Evolutionary conservation across 2,113 vertebrate genomes (phyloP).

Genomic region (Zosterops lateralis): DNA sequence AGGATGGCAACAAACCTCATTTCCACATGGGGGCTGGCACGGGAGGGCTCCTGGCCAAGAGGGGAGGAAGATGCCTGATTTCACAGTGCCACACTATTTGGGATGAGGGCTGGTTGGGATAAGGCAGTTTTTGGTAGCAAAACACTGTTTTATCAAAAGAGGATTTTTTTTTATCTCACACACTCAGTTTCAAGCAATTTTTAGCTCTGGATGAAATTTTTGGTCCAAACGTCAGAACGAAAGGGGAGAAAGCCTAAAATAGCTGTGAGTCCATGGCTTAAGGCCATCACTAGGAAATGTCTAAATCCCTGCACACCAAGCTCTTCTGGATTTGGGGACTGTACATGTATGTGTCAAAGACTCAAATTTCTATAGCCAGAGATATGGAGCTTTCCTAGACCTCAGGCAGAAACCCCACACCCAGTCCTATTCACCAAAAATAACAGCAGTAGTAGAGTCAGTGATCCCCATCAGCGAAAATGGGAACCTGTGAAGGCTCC

Average conservation of each 20-base stretch:
- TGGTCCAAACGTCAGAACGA: neutral
- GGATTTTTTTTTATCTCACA: neutral
- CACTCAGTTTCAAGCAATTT: neutral
- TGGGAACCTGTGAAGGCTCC: neutral
- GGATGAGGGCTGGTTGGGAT: neutral
- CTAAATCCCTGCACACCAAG: slow-evolving; percentile 22
- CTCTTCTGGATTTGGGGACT: neutral
- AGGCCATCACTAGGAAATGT: neutral
- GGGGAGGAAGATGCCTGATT: neutral
- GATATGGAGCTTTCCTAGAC: neutral
- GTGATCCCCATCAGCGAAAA: neutral
- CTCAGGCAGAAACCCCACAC: neutral
- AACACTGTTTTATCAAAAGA: neutral
- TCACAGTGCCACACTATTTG: neutral
- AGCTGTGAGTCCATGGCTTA: neutral
- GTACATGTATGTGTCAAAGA: neutral
- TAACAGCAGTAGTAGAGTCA: neutral
- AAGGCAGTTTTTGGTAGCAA: neutral
- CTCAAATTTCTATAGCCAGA: neutral
- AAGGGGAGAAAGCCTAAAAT: slow-evolving; percentile 32
- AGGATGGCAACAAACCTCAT: neutral
- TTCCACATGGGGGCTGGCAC: too few species aligned
- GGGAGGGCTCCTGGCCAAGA: neutral
- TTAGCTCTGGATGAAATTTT: slow-evolving; percentile 4
- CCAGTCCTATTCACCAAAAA: neutral